Conservation (phyloP, 2,113 vertebrate species). For the Gymnogyps californianus region DNA sequence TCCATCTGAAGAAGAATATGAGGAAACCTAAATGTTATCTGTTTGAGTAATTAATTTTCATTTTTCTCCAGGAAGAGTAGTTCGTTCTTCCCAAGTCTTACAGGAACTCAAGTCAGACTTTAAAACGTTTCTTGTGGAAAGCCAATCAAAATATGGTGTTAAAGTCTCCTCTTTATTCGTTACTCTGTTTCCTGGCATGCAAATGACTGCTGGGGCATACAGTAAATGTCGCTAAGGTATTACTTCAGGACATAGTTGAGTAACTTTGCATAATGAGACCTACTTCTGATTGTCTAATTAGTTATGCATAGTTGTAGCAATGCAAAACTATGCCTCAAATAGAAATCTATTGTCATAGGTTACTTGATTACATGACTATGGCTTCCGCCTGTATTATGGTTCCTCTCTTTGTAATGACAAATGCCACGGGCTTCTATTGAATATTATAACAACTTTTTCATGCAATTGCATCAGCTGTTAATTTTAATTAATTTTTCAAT, state of each 20-base stretch:
- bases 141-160: neutral
- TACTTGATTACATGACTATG: constrained; percentile 30
- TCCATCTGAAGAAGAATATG: neutral
- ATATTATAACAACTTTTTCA: neutral
- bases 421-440: neutral
- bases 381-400: neutral
- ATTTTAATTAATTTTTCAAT: constrained; percentile 8
- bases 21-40: neutral
- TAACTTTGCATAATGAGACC: constrained; percentile 54
- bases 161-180: neutral
- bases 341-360: constrained; percentile 37
- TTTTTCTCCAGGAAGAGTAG: neutral
- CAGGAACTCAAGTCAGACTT: neutral
- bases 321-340: constrained; percentile 38
- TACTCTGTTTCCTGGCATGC: constrained; percentile 5
- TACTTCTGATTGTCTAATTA: constrained; percentile 60
- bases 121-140: neutral
- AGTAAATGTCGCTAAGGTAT: constrained; percentile 12
- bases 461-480: neutral
- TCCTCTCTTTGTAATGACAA: neutral
- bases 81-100: neutral
- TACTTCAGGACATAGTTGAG: constrained; percentile 35
- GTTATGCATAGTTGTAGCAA: constrained; percentile 30
- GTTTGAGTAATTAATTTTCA: neutral
- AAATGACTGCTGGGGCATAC: constrained; percentile 11